Evolutionary conservation across 1,140 invertebrate species (phyloP).

Genomic region (Cyclargus thomasi): DNA sequence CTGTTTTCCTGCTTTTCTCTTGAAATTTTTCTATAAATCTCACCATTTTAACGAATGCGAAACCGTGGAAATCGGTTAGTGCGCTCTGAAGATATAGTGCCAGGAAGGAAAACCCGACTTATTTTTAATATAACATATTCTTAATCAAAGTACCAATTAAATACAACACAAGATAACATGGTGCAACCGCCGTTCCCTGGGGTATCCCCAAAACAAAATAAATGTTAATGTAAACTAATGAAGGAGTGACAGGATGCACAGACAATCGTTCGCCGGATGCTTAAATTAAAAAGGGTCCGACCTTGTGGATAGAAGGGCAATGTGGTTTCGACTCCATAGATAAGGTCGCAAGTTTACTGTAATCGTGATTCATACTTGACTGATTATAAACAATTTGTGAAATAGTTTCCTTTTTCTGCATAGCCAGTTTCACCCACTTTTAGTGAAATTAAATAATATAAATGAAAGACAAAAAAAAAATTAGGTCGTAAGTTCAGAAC

Average conservation of each 20-base stretch:
- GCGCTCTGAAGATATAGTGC: no score
- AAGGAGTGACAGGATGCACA: slow-evolving; percentile 52
- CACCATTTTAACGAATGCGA: no score
- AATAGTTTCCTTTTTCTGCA: no score
- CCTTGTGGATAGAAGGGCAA: slow-evolving; percentile 35
- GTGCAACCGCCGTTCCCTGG: neutral
- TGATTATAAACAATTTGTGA: neutral
- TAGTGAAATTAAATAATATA: no score
- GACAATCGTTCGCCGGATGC: slow-evolving; percentile 58
- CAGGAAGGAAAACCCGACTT: no score
- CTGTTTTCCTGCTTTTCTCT: no score
- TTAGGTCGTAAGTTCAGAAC: no score
- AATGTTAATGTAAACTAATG: slow-evolving; percentile 56
- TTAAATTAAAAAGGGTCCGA: slow-evolving; percentile 52
- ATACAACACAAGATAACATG: neutral
- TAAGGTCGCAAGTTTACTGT: neutral
- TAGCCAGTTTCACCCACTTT: no score
- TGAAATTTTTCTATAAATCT: no score
- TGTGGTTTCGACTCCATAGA: neutral
- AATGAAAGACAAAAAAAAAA: no score
- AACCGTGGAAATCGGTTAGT: no score
- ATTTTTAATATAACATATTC: no score
- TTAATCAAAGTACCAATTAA: neutral
- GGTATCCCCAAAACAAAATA: slow-evolving; percentile 29
- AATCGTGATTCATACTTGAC: neutral